Percentiles rank a stretch among this genome's conserved stretches.
phyloP scores from a whole-genome alignment of 1,140 invertebrate genomes.

The Araneus ventricosus region DNA sequence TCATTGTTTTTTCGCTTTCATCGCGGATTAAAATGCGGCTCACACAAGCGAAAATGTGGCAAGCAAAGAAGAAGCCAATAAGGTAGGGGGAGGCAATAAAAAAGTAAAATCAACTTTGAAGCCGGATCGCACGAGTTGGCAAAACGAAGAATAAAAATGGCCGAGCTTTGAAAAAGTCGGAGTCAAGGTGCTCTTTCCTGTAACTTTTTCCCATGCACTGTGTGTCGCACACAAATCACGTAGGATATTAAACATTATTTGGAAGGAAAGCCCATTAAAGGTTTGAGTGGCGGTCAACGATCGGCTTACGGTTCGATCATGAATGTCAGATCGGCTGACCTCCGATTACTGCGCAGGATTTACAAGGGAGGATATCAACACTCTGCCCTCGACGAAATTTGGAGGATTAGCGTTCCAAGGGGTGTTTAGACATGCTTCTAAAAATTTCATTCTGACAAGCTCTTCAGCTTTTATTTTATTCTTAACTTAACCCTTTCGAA shows the following conservation, averaged over 20 bases:
- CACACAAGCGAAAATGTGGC: neutral
- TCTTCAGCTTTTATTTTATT: no score
- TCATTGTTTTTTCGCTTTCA: neutral
- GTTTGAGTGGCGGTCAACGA: conserved; percentile 46
- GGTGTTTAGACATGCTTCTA: no score
- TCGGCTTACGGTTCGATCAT: conserved; percentile 22
- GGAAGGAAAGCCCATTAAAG: conserved; percentile 55
- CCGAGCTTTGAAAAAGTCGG: neutral
- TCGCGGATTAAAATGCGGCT: neutral
- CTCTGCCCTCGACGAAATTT: no score
- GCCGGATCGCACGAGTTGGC: conserved; percentile 33
- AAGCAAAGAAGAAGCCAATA: neutral
- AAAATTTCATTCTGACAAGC: no score
- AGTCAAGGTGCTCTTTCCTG: neutral
- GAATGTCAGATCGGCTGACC: conserved; percentile 34
- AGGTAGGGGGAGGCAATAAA: neutral
- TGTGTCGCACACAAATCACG: conserved; percentile 49
- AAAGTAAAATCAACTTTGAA: conserved; percentile 20
- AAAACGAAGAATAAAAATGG: conserved; percentile 32
- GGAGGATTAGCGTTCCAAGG: no score
- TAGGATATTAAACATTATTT: conserved; percentile 65
- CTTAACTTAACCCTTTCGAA: no score
- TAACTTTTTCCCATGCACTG: conserved; percentile 53
- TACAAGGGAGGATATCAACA: neutral
- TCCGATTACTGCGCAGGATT: neutral